Evolutionary conservation across 2,113 vertebrate genomes (phyloP).

Genomic region (Spea multiplicata): DNA sequence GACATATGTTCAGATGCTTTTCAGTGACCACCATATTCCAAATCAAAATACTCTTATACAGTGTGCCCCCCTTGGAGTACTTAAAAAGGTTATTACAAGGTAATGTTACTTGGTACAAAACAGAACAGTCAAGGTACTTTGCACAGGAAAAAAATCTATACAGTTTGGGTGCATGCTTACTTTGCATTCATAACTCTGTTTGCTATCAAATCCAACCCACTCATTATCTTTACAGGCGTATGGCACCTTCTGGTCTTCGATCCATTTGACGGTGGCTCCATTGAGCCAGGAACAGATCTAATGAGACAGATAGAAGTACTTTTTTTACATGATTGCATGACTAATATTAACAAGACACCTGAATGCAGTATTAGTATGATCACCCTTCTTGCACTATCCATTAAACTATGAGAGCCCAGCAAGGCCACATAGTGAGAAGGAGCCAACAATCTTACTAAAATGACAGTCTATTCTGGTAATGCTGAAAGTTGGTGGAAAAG

Average conservation of each 20-base stretch:
- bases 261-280: conserved; percentile 62
- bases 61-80: not conserved
- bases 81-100: no score
- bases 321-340: not conserved
- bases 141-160: not conserved
- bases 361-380: not conserved
- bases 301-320: not conserved
- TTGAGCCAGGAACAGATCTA: conserved; percentile 71
- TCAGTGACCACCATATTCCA: not conserved
- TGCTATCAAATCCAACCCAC: conserved; percentile 77
- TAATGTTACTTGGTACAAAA: no score
- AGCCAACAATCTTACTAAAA: not conserved
- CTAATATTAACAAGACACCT: not conserved
- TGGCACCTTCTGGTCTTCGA: conserved; percentile 73
- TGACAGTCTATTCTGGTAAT: not conserved
- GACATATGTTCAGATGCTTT: not conserved
- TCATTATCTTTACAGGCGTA: conserved; percentile 70
- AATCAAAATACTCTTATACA: not conserved
- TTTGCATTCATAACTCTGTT: conserved; percentile 69
- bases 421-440: no score
- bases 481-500: no score
- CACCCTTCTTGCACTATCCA: no score
- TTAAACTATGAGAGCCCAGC: no score
- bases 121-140: not conserved
- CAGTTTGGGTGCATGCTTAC: conserved; percentile 51